Evolutionary conservation across 2,113 vertebrate species (phyloP).

Genomic region (Pampusana beccarii): DNA sequence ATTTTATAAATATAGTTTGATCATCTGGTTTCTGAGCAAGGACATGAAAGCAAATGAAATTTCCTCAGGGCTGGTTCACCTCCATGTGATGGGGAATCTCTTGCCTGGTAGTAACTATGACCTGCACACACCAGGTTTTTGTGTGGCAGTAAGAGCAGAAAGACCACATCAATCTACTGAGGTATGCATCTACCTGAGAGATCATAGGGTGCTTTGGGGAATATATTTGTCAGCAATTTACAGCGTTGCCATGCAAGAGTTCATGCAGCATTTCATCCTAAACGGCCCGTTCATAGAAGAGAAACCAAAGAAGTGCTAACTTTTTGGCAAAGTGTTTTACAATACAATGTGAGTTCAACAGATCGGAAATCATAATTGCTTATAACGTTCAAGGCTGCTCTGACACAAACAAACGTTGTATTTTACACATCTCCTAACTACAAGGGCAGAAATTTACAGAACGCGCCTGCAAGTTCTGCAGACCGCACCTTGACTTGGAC

Average conservation of each 20-base stretch:
- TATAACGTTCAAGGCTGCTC: neutral
- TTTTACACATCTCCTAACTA: neutral
- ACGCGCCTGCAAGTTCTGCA: accelerated
- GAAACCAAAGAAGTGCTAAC: neutral
- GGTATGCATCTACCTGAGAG: neutral
- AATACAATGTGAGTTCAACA: neutral
- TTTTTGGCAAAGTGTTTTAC: neutral
- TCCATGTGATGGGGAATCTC: neutral
- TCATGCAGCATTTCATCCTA: conserved; percentile 1
- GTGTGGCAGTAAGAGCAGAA: neutral
- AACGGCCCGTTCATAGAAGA: neutral
- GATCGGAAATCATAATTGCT: neutral
- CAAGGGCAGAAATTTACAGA: neutral
- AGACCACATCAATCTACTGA: neutral
- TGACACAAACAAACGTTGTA: neutral
- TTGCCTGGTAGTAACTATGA: neutral
- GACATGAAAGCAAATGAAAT: accelerated
- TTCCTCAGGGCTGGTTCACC: neutral
- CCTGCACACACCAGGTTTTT: neutral
- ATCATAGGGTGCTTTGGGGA: accelerated
- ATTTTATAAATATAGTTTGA: neutral
- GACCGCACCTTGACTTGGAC: neutral
- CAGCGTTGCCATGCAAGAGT: neutral
- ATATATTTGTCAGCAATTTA: neutral
- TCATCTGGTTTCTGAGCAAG: neutral